Evolutionary conservation across 2,888 invertebrate genomes (phyloP), one percentile per base, ranked within the genome.

Genomic region (Dorcus parallelipipedus): DNA sequence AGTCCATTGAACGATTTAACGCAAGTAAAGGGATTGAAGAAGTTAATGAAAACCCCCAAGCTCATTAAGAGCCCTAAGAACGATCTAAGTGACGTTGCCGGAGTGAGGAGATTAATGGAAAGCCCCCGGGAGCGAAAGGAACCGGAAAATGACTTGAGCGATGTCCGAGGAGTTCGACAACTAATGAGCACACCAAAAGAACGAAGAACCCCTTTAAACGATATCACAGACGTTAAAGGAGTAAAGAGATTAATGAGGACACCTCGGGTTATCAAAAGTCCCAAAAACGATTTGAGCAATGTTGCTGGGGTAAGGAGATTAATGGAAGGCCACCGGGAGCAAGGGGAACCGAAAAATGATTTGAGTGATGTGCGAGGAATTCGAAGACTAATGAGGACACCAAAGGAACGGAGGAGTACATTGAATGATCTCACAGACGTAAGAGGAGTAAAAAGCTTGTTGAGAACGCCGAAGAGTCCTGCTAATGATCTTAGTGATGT

Each of bases 401-500:
- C 58, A 48, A 64, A 57, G 33, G 43, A 39, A 59, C 69, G 47
- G 75, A 26, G 71, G 70, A 26, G 78, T n/a, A 69, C 70, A 1
- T 51, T 55, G 20, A 69, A 67, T 59, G 67, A 69, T 55, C 61
- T 72, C 9, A 57, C 57, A 4, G 55, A 71, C 39, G 59, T 74
- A 4, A 60, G 50, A 38, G 72, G 71, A 6, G 64, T 73, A 3
- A 68, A 68, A 23, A 57, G 64, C 26, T 45, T 75, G 4, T 64
- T 73, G 10, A 63, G 60, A 45, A 62, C 65, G 2, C 65, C 64
- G 17, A 68, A 56, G 53, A 64, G 64, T 59, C 70, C 53, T 4
- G 71, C 73, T 0, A 79, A 82, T 60, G 81, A 82, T 60, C 64
- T 82, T 52, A 75, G 74, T 0, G 67, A 80, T 42, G 76, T 81